phyloP scores from a whole-genome alignment of 1,140 invertebrate genomes.

The Aphis gossypii region DNA sequence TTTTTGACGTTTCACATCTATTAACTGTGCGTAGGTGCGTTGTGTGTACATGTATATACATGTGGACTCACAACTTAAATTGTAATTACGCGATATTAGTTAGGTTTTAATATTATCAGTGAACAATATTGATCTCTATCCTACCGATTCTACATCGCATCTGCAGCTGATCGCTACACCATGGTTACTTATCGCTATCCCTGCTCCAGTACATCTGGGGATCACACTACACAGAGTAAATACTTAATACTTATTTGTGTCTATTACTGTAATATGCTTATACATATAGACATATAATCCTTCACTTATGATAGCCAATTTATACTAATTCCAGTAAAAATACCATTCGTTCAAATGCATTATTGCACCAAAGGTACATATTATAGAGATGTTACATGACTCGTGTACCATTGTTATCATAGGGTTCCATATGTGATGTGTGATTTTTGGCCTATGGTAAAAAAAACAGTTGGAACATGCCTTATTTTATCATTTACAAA shows the following conservation, averaged over 20 bases:
- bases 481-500: background rate
- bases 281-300: background rate
- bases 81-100: background rate
- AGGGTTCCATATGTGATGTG: background rate
- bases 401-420: background rate
- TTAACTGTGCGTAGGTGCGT: background rate
- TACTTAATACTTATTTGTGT: background rate
- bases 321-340: background rate
- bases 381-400: too few relatives aligned
- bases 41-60: too few relatives aligned
- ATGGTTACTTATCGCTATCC: background rate
- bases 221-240: background rate
- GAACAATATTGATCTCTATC: background rate
- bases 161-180: background rate
- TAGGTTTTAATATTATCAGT: background rate
- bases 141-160: background rate
- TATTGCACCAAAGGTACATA: background rate
- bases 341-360: background rate
- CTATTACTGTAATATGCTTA: background rate
- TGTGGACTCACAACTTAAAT: background rate
- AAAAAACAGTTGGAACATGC: background rate
- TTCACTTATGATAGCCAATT: background rate
- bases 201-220: background rate
- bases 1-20: too few relatives aligned
- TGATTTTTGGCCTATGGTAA: background rate